Evolutionary conservation across 2,113 vertebrate species (phyloP).

Genomic region (Myrmophylax atrothorax): DNA sequence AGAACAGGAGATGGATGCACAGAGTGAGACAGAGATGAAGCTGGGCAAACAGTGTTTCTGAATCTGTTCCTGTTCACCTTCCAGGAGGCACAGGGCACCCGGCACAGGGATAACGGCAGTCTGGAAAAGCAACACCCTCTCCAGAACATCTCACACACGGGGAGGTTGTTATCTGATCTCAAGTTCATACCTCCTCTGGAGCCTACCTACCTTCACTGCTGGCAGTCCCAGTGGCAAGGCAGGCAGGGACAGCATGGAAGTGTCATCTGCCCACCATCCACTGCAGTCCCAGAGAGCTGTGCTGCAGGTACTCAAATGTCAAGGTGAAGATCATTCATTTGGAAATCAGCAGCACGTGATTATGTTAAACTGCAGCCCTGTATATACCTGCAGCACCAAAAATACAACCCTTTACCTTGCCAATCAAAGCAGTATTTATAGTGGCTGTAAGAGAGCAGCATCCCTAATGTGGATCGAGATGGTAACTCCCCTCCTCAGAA

Average conservation of each 20-base stretch:
- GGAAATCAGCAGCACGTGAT: not conserved
- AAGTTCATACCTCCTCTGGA: not conserved
- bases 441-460: not conserved
- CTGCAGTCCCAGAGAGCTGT: not conserved
- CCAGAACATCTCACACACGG: not conserved
- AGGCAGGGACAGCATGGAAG: fast-evolving
- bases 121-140: not conserved
- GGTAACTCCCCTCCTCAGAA: not conserved
- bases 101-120: fast-evolving
- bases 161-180: not conserved
- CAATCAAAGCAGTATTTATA: not conserved
- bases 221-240: fast-evolving
- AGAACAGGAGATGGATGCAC: not conserved
- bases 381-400: slow-evolving; percentile 2
- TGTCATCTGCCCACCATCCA: not conserved
- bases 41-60: not conserved
- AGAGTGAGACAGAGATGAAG: not conserved
- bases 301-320: not conserved
- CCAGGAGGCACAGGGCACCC: fast-evolving
- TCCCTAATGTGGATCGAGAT: not conserved
- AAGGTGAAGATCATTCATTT: not conserved
- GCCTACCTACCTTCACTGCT: not conserved
- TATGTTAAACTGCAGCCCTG: not conserved
- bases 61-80: not conserved
- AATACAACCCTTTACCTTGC: not conserved